Base-by-base conservation (phyloP, 2,797 vertebrate species). In the Tenualosa ilisha region DNA sequence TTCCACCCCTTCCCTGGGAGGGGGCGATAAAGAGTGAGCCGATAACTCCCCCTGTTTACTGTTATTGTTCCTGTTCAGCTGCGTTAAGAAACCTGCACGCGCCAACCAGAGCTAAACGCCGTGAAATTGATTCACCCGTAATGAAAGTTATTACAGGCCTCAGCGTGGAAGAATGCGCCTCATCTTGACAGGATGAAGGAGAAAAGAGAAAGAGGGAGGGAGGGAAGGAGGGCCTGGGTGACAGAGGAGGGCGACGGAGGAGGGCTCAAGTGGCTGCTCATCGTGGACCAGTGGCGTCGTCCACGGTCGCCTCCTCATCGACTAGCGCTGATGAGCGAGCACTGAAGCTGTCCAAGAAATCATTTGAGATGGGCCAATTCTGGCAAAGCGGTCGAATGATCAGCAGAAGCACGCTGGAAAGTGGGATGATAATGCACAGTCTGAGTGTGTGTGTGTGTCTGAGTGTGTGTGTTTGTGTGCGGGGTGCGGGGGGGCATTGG, bases 61-160 rank as follows among this genome's bases (percentile, higher is more conserved):
- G 31, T 46, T 79, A 79, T 46, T 79, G 72, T 46, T 43, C 37
- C 72, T 46, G 72, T 79, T 79, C 72, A 79, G 37, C 37, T 79
- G 72, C 20, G 40, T 79, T 43, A 7, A 8, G 7, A 37, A 22
- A 79, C 37, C 68, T 37, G 37, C 72, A 79, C 72, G 37, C 40
- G 40, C 40, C 40, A 17, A 79, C 72, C 43, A 20, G 6, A 79
- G 37, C 72, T 43, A 79, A 79, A 43, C 72, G 2, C 72, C 17
- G 37, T 43, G 5, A 79, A 20, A 79, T 79, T 79, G 40, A 79
- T 79, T 46, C 40, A 7, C 13, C 72, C 20, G 17, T 79, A 79
- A 79, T 79, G 72, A 79, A 75, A 40, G 72, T 79, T 79, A 79
- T 79, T 43, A 79, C 72, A 79, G 72, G 40, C 4, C 7, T 20